Evolutionary conservation across 1,140 invertebrate genomes (phyloP).

Genomic region (Druon quercuslanigerum): DNA sequence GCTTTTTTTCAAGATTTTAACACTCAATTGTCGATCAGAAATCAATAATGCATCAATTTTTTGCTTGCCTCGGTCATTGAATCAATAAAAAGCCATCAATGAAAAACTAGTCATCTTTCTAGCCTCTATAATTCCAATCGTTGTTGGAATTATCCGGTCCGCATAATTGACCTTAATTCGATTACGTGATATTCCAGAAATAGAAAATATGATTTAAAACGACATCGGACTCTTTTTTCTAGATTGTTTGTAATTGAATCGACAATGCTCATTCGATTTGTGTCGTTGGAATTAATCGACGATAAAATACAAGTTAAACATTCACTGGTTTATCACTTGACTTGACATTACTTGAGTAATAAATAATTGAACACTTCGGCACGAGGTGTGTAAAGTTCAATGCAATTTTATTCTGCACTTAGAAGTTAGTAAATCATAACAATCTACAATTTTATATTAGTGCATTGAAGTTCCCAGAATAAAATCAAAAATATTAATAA

Average conservation of each 20-base stretch:
- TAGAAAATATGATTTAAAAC: slow-evolving; percentile 2
- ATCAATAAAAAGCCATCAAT: neutral
- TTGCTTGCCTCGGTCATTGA: neutral
- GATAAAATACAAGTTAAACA: slow-evolving; percentile 22
- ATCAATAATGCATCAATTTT: slow-evolving; percentile 4
- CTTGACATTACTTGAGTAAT: slow-evolving; percentile 15
- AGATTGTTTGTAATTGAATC: slow-evolving; percentile 4
- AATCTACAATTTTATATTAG: neutral
- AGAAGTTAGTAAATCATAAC: neutral
- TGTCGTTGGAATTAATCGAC: slow-evolving; percentile 26
- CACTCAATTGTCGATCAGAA: neutral
- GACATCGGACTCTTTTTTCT: slow-evolving; percentile 1
- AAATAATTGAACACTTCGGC: slow-evolving; percentile 13
- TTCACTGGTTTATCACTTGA: slow-evolving; percentile 24
- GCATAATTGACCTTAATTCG: slow-evolving; percentile 18
- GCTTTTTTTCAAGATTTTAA: neutral
- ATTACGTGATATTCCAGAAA: neutral
- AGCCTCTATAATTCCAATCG: slow-evolving; percentile 10
- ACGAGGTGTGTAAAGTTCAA: slow-evolving; percentile 3
- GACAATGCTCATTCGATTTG: slow-evolving; percentile 28
- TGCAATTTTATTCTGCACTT: slow-evolving; percentile 3
- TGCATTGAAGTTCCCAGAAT: neutral
- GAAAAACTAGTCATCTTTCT: neutral
- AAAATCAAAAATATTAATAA: neutral
- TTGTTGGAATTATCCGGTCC: neutral